Conservation (phyloP, 2,113 vertebrate species). For the Eidolon helvum region DNA sequence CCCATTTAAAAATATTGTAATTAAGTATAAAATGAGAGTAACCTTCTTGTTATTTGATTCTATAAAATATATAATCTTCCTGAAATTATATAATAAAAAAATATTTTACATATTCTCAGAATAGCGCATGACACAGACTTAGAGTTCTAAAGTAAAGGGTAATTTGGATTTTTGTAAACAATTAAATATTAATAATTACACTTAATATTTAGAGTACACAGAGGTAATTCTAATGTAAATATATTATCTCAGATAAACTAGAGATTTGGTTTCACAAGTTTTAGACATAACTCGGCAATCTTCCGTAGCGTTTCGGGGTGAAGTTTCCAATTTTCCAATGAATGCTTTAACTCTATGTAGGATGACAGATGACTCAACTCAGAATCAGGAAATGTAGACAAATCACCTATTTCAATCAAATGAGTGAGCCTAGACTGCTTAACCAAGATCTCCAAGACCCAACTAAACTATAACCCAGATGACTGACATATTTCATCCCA, state of each 20-base stretch:
- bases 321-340: conserved; percentile 9
- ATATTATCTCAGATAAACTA: conserved; percentile 25
- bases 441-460: neutral
- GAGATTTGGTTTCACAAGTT: conserved; percentile 19
- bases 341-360: neutral
- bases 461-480: neutral
- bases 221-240: neutral
- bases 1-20: conserved; percentile 63
- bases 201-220: neutral
- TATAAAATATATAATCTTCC: conserved; percentile 58
- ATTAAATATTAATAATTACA: conserved; percentile 22
- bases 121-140: conserved; percentile 17
- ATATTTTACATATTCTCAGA: conserved; percentile 30
- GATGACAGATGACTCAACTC: neutral
- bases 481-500: neutral
- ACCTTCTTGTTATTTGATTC: conserved; percentile 48
- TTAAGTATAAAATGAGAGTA: conserved; percentile 58
- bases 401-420: neutral
- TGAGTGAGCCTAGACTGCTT: neutral
- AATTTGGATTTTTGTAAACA: conserved; percentile 9
- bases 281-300: conserved; percentile 8
- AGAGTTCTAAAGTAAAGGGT: conserved; percentile 29
- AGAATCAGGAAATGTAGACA: neutral
- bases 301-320: neutral
- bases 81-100: conserved; percentile 60